Evolutionary conservation across 2,888 invertebrate species (phyloP), one percentile per base, ranked within the genome.

Genomic region (Griposia aprilina): DNA sequence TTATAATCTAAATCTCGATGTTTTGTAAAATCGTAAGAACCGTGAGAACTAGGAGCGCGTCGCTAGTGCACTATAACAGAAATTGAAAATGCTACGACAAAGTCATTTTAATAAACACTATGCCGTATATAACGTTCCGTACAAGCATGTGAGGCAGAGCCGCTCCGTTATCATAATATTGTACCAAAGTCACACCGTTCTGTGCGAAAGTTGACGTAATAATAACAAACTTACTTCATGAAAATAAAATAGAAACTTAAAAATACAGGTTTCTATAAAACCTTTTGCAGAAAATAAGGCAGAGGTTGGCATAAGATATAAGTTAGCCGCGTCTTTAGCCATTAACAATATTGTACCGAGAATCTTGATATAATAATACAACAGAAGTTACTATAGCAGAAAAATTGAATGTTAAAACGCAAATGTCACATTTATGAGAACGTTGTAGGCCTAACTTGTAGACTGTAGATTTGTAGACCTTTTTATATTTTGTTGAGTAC

Each of bases 161-260:
- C 11, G 23, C 66, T 26, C 23, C 23, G 52, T 20, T 82, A 60
- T 76, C 76, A 82, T 60, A 80, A 82, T 83, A 82, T 83, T 80
- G 36, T 76, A 36, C 23, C 83, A 36, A 82, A 79, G 76, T 79
- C 59, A 79, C 36, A 55, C 45, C 36, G 15, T 76, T 63, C 45
- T 52, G 45, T 26, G 48, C 36, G 11, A 60, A 82, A 76, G 59
- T 82, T 83, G 77, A 76, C 77, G 66, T 60, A 41, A 60, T 66
- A 82, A 82, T 80, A 82, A 76, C 66, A 82, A 17, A 59, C 20
- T 79, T 57, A 26, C 20, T 50, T 52, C 50, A 15, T n/a, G 74
- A 11, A 65, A 45, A 52, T 76, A 52, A 65, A 76, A 59, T 36
- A 26, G 13, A 45, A 30, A 77, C 59, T 59, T 83, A 55, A 68